Evolutionary conservation across 2,888 invertebrate genomes (phyloP).

Genomic region (Microdon myrmicae): DNA sequence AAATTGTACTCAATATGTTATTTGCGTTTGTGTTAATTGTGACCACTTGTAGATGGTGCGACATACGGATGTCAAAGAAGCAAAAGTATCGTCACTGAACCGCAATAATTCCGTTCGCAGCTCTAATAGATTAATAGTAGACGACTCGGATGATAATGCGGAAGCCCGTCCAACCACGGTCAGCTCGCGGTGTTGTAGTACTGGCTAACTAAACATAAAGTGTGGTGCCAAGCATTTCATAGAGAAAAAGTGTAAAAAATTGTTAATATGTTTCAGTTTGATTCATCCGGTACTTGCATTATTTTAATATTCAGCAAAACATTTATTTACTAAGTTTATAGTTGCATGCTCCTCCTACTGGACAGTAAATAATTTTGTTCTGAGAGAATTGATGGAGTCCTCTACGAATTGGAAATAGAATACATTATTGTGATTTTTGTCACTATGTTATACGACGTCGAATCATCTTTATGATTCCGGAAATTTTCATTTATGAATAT

Average conservation of each 20-base stretch:
- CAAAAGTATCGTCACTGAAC: conserved; percentile 45
- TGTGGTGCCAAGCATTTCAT: conserved; percentile 45
- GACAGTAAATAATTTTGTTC: too few relatives aligned
- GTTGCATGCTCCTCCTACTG: too few relatives aligned
- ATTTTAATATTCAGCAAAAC: too few relatives aligned
- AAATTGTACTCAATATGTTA: background rate
- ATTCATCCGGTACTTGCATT: too few relatives aligned
- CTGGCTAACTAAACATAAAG: conserved; percentile 37
- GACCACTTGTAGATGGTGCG: conserved; percentile 34
- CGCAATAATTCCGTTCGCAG: conserved; percentile 53
- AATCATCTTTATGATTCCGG: too few relatives aligned
- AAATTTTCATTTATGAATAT: too few relatives aligned
- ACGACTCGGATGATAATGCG: conserved; percentile 50
- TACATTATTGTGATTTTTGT: too few relatives aligned
- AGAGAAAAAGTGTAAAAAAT: conserved; percentile 37
- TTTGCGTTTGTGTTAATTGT: background rate
- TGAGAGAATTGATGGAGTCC: too few relatives aligned
- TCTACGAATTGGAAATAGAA: too few relatives aligned
- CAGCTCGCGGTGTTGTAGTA: conserved; percentile 49
- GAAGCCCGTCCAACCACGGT: conserved; percentile 24
- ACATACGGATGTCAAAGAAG: conserved; percentile 32
- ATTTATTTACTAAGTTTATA: too few relatives aligned
- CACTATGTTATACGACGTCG: too few relatives aligned
- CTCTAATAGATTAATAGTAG: conserved; percentile 54
- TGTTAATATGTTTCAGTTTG: conserved; percentile 30